These are phyloP conservation scores for Gryllus bimaculatus DNA, from an alignment of 1,140 invertebrate genomes.

Conservation along the genomic window DNA sequence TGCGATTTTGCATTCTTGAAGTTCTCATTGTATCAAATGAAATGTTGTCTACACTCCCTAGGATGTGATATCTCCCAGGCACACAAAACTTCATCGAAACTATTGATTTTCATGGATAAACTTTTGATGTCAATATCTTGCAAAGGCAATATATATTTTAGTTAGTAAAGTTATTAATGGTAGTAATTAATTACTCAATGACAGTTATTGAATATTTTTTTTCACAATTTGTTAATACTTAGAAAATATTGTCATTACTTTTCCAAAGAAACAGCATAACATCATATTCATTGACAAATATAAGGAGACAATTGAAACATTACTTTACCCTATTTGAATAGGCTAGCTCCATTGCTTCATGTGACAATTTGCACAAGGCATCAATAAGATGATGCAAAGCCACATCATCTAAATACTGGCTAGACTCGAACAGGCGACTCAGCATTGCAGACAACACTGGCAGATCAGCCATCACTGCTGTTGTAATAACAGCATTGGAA, in stretches of 20 bases:
- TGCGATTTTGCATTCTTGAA: too few species aligned
- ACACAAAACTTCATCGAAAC: too few species aligned
- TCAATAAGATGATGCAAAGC: conserved; percentile 94
- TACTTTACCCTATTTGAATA: conserved; percentile 77
- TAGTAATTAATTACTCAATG: too few species aligned
- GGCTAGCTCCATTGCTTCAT: conserved; percentile 94
- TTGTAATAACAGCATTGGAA: conserved; percentile 87
- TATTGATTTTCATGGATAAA: too few species aligned
- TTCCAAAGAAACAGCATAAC: background rate
- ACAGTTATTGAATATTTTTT: too few species aligned
- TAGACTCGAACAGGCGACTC: conserved; percentile 87
- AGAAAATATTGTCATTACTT: too few species aligned
- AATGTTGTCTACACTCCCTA: too few species aligned
- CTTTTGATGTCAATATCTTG: too few species aligned
- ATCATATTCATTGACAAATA: conserved; percentile 11
- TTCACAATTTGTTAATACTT: background rate
- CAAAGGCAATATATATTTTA: too few species aligned
- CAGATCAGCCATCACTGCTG: conserved; percentile 90
- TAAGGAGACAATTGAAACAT: conserved; percentile 9
- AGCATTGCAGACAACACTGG: conserved; percentile 88
- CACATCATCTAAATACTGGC: conserved; percentile 86
- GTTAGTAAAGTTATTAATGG: too few species aligned
- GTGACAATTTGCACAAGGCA: conserved; percentile 89
- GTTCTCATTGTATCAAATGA: too few species aligned
- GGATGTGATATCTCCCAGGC: too few species aligned